Percentiles rank a stretch among this genome's conserved stretches.
Evolutionary conservation across 2,113 vertebrate genomes (phyloP).

Genomic region (Sorex araneus): DNA sequence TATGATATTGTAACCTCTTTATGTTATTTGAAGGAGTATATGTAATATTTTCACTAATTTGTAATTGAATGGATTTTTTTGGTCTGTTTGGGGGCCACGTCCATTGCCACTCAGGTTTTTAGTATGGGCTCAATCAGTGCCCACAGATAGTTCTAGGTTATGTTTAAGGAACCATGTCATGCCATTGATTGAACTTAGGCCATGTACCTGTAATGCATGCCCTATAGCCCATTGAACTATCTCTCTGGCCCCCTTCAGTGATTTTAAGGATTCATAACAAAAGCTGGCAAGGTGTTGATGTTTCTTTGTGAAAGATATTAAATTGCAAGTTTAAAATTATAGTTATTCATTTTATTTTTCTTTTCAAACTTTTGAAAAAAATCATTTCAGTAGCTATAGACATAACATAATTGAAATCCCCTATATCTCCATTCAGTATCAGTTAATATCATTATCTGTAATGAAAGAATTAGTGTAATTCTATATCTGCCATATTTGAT

Average conservation of each 20-base stretch:
- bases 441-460: conserved; percentile 4
- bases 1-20: background rate
- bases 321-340: background rate
- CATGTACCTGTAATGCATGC: too few relatives aligned
- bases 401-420: conserved; percentile 1
- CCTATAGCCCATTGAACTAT: background rate
- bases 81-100: too few relatives aligned
- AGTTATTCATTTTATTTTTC: conserved; percentile 9
- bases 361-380: background rate
- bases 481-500: background rate
- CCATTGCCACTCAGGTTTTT: too few relatives aligned
- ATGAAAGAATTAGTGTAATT: conserved; percentile 5
- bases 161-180: too few relatives aligned
- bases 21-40: background rate
- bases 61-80: too few relatives aligned
- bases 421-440: background rate
- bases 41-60: background rate
- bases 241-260: background rate
- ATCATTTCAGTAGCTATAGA: background rate
- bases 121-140: too few relatives aligned
- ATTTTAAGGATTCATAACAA: conserved; percentile 44
- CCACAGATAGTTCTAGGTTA: too few relatives aligned
- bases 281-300: background rate
- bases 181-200: too few relatives aligned
- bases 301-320: conserved; percentile 23